Base-by-base conservation (phyloP, 2,888 invertebrate genomes). In the Apamea monoglypha region DNA sequence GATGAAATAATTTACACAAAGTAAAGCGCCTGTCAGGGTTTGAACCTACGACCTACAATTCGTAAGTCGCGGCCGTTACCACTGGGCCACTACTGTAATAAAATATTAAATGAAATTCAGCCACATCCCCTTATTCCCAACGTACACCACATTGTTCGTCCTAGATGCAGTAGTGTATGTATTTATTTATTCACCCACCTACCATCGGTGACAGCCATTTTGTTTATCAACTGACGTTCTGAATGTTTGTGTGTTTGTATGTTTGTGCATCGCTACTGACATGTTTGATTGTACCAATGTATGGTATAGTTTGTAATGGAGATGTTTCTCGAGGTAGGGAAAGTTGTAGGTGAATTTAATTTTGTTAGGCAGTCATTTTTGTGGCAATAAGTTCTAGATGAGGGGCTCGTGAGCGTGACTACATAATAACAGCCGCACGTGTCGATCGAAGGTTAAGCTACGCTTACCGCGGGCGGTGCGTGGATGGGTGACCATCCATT, bases 111-210 rank as follows among this genome's bases (percentile, higher is more conserved):
- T 18, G 3, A 32, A 44, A 44, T 18, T 0, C 1, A 56, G 84
- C 86, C 92, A n/a, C 86, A 89, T 95, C 96, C 93, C 40, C 82
- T 5, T 84, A 85, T 29, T 61, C 67, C 78, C 66, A 79, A 59
- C 91, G 79, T 56, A 18, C 21, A 86, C 81, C 83, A 89, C 92
- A 93, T 92, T 93, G 94, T 94, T 89, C 90, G 87, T 90, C 90
- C 88, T 92, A 91, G 90, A 92, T 92, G 92, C 92, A 93, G 92
- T 90, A 88, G 91, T 92, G 92, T 94, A 95, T 95, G 92, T 96
- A 95, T 96, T 95, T 96, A 95, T 94, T 92, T 95, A 94, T 94
- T 93, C 95, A 95, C 94, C 93, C 92, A 94, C 94, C 94, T 94
- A 93, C 92, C 94, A 95, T 95, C 92, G 95, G 95, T 92, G 95